Conservation (phyloP, 2,113 vertebrate genomes). For the Crotophaga sulcirostris region DNA sequence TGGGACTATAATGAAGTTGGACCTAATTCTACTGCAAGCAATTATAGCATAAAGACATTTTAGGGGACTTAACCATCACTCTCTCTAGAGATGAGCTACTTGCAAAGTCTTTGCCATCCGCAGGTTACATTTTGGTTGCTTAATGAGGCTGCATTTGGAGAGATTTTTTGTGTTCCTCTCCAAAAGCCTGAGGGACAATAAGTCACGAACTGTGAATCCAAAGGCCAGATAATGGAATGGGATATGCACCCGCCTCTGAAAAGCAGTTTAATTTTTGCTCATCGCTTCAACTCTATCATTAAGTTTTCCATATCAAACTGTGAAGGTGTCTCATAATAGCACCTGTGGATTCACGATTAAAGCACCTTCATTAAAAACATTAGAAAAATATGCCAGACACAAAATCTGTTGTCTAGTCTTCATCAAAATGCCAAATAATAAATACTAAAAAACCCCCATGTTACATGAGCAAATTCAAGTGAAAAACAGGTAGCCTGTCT, state of each 20-base stretch:
- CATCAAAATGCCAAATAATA: neutral
- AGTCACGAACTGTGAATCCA: neutral
- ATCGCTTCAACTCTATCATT: neutral
- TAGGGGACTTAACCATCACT: neutral
- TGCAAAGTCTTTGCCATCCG: neutral
- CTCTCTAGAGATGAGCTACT: neutral
- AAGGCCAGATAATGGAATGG: neutral
- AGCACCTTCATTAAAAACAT: neutral
- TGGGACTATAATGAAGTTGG: neutral
- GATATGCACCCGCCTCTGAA: neutral
- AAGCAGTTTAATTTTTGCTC: neutral
- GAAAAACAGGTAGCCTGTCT: neutral
- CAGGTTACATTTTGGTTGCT: neutral
- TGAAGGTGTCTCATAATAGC: neutral
- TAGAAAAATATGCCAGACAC: neutral
- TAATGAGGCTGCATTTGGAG: neutral
- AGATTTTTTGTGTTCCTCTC: neutral
- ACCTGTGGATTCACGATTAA: neutral
- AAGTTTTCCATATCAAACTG: neutral
- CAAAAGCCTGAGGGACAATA: neutral
- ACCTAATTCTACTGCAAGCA: neutral
- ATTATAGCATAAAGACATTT: neutral
- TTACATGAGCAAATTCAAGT: neutral
- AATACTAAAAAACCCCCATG: neutral
- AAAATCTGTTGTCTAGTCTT: neutral